Evolutionary conservation across 1,140 invertebrate species (phyloP).

Genomic region (Drosophila nasuta): DNA sequence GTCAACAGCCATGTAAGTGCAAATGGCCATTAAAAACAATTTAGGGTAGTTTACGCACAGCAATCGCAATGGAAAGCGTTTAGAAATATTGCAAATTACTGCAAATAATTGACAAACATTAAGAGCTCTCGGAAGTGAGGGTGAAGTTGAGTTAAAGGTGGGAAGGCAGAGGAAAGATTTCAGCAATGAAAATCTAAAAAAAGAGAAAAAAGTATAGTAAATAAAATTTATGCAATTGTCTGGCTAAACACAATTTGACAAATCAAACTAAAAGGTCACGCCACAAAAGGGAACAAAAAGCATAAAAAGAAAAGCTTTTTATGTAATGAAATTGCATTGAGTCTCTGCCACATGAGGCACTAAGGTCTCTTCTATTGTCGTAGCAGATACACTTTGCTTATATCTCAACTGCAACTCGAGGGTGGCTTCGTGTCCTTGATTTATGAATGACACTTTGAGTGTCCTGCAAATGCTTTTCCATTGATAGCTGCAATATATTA

Average conservation of each 20-base stretch:
- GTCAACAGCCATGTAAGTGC: conserved; percentile 66
- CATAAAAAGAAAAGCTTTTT: conserved; percentile 68
- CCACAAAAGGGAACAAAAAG: conserved; percentile 28
- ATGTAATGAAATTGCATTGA: conserved; percentile 67
- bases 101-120: conserved; percentile 82
- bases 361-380: background rate
- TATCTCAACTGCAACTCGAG: background rate
- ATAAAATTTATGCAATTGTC: conserved; percentile 48
- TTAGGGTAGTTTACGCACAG: conserved; percentile 61
- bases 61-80: conserved; percentile 54
- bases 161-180: background rate
- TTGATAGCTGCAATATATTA: conserved; percentile 68
- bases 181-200: conserved; percentile 32
- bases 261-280: conserved; percentile 38
- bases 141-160: too few species aligned
- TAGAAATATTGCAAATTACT: conserved; percentile 83
- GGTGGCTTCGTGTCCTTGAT: conserved; percentile 65
- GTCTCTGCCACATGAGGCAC: conserved; percentile 41
- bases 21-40: conserved; percentile 83
- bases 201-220: conserved; percentile 30
- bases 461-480: conserved; percentile 68
- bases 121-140: conserved; percentile 46
- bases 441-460: conserved; percentile 64
- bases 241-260: conserved; percentile 35
- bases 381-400: conserved; percentile 9